Evolutionary conservation across 2,888 invertebrate species (phyloP).

Genomic region (Caenorhabditis sp.): DNA sequence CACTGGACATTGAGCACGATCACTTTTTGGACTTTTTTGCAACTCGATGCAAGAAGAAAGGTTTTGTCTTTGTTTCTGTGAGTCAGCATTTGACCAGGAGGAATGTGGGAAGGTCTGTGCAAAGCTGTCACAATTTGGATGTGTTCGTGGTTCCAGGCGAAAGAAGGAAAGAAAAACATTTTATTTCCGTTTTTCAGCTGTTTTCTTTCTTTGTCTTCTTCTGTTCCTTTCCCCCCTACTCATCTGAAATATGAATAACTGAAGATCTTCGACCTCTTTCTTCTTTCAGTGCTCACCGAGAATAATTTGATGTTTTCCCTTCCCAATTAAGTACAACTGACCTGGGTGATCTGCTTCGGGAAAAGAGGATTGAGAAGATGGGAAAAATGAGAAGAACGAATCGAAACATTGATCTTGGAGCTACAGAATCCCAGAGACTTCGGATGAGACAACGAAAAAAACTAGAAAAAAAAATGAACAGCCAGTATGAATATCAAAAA

Average conservation of each 20-base stretch:
- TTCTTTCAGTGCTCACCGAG: background rate
- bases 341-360: conserved; percentile 1
- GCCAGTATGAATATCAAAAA: conserved; percentile 1
- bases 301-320: conserved; percentile 8
- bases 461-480: conserved; percentile 11
- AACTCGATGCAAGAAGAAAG: too few relatives aligned
- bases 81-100: background rate
- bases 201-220: conserved; percentile 3
- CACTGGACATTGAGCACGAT: conserved; percentile 20
- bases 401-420: conserved; percentile 20
- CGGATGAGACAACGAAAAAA: conserved; percentile 1
- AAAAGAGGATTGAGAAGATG: conserved; percentile 11
- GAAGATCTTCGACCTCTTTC: background rate
- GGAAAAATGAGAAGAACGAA: conserved; percentile 7
- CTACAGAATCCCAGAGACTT: background rate
- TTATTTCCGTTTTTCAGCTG: conserved; percentile 18
- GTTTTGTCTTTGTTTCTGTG: background rate
- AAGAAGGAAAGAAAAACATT: conserved; percentile 22
- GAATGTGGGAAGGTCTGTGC: background rate
- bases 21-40: conserved; percentile 40
- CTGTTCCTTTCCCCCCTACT: conserved; percentile 12
- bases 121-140: background rate
- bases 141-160: conserved; percentile 9
- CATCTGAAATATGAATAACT: conserved; percentile 21
- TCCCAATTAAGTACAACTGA: conserved; percentile 17